Conservation (phyloP, 2,888 invertebrate species). For the Lithophane leautieri region DNA sequence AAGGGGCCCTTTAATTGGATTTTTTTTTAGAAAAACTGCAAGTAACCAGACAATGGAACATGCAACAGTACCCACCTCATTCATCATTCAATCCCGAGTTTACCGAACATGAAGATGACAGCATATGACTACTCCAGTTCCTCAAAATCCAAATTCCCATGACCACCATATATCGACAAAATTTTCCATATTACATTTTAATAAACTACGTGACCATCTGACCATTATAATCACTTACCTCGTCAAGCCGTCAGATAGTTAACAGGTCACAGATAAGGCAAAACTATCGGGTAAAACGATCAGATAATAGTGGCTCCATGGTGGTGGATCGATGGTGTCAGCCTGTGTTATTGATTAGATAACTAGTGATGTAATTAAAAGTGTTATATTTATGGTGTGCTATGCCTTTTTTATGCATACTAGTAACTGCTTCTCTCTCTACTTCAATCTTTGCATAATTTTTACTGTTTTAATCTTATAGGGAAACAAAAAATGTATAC, state of each 20-base stretch:
- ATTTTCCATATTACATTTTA: neutral
- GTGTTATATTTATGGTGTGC: neutral
- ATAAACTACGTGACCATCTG: neutral
- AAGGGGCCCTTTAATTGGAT: too few species aligned
- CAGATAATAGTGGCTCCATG: conserved; percentile 32
- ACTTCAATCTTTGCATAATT: too few species aligned
- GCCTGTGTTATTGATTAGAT: conserved; percentile 12
- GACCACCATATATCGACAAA: neutral
- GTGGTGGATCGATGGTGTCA: conserved; percentile 25
- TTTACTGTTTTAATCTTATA: neutral
- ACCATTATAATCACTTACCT: conserved; percentile 30
- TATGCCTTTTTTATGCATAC: too few species aligned
- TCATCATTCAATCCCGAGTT: neutral
- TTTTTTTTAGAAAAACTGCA: too few species aligned
- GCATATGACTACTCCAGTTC: neutral
- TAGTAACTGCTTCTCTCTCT: too few species aligned
- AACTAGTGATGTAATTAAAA: neutral
- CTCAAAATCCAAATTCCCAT: neutral
- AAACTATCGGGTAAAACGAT: conserved; percentile 30
- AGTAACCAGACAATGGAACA: too few species aligned
- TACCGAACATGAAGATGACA: neutral
- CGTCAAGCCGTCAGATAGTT: conserved; percentile 38
- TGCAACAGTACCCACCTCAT: too few species aligned
- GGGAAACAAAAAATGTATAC: too few species aligned
- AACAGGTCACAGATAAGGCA: conserved; percentile 14